Base-by-base conservation (phyloP, 2,113 vertebrate genomes). In the Takifugu bimaculatus region DNA sequence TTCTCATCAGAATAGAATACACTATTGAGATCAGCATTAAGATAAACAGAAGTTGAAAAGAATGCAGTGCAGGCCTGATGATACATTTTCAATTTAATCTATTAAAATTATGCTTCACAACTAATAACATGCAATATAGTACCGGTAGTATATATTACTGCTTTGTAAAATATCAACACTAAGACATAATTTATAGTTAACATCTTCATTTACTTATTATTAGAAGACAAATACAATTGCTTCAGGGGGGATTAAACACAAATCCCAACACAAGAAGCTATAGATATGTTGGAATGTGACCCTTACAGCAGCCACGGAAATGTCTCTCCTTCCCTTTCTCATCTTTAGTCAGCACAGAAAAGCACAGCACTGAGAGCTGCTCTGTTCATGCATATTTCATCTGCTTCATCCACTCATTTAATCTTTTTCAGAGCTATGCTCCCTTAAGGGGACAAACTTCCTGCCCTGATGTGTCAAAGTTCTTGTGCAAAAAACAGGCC, bases 401-500 rank as follows among this genome's bases (percentile, higher is more conserved):
- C 57, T 53, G 14, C 63, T 77, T 45, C 65, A 56, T 71, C 60
- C 56, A 71, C 56, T 39, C 2, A 66, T 83, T 83, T 79, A 66
- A 84, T 83, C 72, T 74, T 65, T 86, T 78, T 74, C 70, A 78
- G 60, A 87, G 77, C 57, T 4, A 32, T 13, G 54, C 57, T 76
- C 81, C 81, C 82, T 61, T 13, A 0, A 72, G 68, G 81, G 75
- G 56, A 57, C 65, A 10, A 50, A 81, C 86, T 88, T 91, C 87
- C 89, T 87, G 86, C 57, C 78, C 68, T 39, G 44, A 57, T 57
- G 42, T 84, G 77, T 87, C 78, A 85, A 80, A 82, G 87, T 83
- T 81, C 67, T 72, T 48, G 55, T 68, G 65, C 57, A 54, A 78
- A 84, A 85, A 82, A 87, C 71, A 86, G 72, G n/a, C 13, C 45